Evolutionary conservation across 1,140 invertebrate species (phyloP), one percentile per base, ranked within the genome.

Genomic region (Bombus picipes): DNA sequence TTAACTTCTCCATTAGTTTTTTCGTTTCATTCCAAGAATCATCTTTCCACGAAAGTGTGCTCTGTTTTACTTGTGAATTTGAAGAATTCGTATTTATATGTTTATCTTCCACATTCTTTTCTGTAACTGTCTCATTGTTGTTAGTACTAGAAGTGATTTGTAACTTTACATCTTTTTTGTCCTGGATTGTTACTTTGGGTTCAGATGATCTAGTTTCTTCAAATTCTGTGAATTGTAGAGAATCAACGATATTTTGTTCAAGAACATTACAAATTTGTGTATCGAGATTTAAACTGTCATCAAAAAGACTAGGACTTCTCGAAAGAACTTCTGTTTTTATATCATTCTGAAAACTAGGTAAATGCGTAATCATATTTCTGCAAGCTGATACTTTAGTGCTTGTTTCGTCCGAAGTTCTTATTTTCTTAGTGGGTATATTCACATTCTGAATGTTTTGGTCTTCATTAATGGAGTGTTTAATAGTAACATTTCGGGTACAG

Each of bases 231-330:
- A 92, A 77, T 73, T 91, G 85, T 3, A 89, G 47, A 41, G 90
- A 90, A 72, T 92, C 93, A 10, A 94, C 79, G 3, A 95, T 83
- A 91, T 95, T 95, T 89, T 94, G 90, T 15, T 95, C 95, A 25
- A 95, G 89, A 39, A 94, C 83, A 74, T 94, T 92, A 43, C 86
- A 94, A 47, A 94, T 91, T 78, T 95, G 94, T 8, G 90, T 92
- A 77, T 95, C 94, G 1, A 95, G 68, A 78, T 92, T 92, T 28
- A 94, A 91, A 86, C 92, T 95, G 57, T 95, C 94, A 18, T 91
- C 92, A 43, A 95, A 95, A 43, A 95, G 57, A 87, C 90, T 94
- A 0, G 91, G 93, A 89, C 94, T 95, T 47, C 84, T 88, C 1
- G 89, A 90, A 75, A 53, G 18, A 53, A 34, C 53, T 28, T 68